Evolutionary conservation across 2,113 vertebrate species (phyloP).

Genomic region (Urocolius indicus): DNA sequence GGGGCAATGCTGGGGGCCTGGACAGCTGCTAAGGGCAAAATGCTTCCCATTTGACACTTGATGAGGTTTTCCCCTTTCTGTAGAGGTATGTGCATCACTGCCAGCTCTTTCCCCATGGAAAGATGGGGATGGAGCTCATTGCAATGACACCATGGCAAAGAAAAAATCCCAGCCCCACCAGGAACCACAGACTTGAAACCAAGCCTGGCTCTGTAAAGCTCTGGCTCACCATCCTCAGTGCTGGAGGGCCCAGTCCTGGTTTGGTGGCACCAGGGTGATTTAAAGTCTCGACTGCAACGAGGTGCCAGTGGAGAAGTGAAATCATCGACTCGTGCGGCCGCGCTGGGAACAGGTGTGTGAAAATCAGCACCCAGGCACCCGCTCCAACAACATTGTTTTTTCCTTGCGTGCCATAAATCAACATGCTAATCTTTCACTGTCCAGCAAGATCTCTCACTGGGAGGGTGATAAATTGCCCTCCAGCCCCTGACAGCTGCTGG

Average conservation of each 20-base stretch:
- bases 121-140: background rate
- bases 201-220: background rate
- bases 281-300: background rate
- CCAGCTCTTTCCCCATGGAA: background rate
- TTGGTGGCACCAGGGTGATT: rapidly evolving
- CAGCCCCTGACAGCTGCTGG: constrained; percentile 85
- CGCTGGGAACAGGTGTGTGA: constrained; percentile 81
- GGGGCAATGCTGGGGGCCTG: background rate
- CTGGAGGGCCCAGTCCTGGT: rapidly evolving
- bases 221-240: background rate
- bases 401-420: constrained; percentile 82
- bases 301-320: background rate
- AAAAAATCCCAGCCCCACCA: background rate
- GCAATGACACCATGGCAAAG: rapidly evolving
- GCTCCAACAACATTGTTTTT: constrained; percentile 67
- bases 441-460: constrained; percentile 76
- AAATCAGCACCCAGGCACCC: constrained; percentile 59
- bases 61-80: background rate
- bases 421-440: constrained; percentile 80
- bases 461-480: constrained; percentile 82
- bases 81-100: background rate
- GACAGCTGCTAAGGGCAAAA: background rate
- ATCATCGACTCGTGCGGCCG: background rate
- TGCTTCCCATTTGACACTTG: background rate
- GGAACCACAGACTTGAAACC: background rate